Conservation (phyloP, 1,140 invertebrate genomes). For the Aricia agestis region DNA sequence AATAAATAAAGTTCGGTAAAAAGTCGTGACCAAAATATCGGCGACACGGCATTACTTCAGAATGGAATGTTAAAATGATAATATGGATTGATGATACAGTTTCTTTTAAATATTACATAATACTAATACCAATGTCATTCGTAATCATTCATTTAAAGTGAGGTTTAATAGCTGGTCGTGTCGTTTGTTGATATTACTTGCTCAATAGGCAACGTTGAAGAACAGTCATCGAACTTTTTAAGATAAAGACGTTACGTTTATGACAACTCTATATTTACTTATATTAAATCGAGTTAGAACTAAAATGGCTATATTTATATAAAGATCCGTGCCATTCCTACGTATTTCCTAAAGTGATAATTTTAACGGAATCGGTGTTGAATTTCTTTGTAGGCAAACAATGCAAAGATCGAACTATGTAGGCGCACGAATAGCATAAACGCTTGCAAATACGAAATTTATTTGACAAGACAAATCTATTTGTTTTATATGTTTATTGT, state of each 20-base stretch:
- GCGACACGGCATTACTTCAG: background rate
- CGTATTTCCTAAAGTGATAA: background rate
- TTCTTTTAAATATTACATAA: background rate
- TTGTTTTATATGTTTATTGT: constrained; percentile 15
- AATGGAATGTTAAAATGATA: constrained; percentile 13
- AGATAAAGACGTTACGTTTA: background rate
- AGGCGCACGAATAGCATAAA: constrained; percentile 2
- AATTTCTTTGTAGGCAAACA: background rate
- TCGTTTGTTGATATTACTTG: background rate
- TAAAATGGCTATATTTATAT: too few relatives aligned
- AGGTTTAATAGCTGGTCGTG: background rate
- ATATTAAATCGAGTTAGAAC: background rate
- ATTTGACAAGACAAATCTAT: constrained; percentile 10
- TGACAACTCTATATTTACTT: background rate
- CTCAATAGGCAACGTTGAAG: too few relatives aligned
- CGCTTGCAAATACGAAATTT: constrained; percentile 11
- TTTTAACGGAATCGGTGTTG: background rate
- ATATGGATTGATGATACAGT: constrained; percentile 1
- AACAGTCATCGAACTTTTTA: background rate
- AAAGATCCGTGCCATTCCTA: background rate
- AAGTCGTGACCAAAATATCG: constrained; percentile 12
- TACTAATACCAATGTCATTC: background rate
- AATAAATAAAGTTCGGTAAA: background rate
- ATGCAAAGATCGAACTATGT: background rate
- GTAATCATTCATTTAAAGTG: background rate